Percentiles rank a stretch among this genome's conserved stretches.
Evolutionary conservation across 2,888 invertebrate genomes (phyloP).

Genomic region (Stenodema calcarata): DNA sequence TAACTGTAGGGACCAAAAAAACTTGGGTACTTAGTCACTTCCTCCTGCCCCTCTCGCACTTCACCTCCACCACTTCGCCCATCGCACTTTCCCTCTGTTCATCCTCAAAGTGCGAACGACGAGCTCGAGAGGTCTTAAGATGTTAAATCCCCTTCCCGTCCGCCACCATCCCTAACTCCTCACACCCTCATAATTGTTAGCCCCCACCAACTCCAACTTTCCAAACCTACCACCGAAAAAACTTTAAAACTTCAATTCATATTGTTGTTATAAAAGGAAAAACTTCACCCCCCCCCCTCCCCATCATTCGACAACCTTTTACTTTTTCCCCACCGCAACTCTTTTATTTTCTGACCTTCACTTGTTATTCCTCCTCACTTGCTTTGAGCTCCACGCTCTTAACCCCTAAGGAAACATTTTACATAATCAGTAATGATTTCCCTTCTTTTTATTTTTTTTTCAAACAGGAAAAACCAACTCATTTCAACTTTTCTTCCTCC

Average conservation of each 20-base stretch:
- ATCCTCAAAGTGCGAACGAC: slow-evolving; percentile 12
- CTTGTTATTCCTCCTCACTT: not conserved
- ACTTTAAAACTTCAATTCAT: not conserved
- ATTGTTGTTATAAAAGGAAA: not conserved
- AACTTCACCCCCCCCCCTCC: not conserved
- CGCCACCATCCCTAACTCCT: not conserved
- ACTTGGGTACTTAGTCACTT: not conserved
- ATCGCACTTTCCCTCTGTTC: not conserved
- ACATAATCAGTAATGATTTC: slow-evolving; percentile 12
- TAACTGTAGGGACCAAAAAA: not conserved
- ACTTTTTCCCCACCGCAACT: not conserved
- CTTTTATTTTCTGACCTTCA: not conserved
- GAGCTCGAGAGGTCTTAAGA: slow-evolving; percentile 1
- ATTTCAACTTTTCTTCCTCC: not conserved
- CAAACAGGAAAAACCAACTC: not conserved
- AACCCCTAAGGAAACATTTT: not conserved
- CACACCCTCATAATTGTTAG: slow-evolving; percentile 3
- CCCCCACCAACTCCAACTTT: not conserved
- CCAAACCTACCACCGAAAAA: not conserved
- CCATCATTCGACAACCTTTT: not conserved
- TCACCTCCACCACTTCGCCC: not conserved
- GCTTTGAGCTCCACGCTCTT: not conserved
- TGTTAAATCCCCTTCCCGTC: not conserved
- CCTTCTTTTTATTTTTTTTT: too few relatives aligned
- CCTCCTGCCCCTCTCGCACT: not conserved